phyloP scores from a whole-genome alignment of 2,888 invertebrate species.

The Opisthograptis luteolata region DNA sequence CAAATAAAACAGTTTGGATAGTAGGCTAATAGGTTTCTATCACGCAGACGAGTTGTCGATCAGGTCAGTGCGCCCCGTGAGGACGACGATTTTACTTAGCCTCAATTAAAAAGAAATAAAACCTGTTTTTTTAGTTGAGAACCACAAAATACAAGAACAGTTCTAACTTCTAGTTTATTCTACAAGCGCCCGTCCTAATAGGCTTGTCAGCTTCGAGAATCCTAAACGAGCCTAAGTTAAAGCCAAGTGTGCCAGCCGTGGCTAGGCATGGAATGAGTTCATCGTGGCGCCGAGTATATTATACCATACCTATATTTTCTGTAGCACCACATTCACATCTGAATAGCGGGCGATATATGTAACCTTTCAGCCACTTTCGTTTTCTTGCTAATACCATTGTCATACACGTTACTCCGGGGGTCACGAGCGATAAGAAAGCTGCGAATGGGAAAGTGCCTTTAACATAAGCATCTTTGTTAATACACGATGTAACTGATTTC shows the following conservation, averaged over 20 bases:
- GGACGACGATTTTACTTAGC: conserved; percentile 14
- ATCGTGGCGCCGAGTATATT: no score
- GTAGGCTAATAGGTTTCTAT: conserved; percentile 21
- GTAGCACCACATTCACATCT: background rate
- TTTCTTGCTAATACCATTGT: conserved; percentile 40
- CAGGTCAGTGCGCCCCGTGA: conserved; percentile 3
- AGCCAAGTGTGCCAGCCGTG: conserved; percentile 25
- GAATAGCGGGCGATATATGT: conserved; percentile 6
- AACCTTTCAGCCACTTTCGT: conserved; percentile 40
- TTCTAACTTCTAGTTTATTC: background rate
- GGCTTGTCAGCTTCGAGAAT: background rate
- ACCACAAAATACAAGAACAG: conserved; percentile 1
- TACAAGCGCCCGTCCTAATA: background rate
- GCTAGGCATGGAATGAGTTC: background rate
- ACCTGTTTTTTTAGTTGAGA: conserved; percentile 1
- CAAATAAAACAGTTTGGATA: background rate
- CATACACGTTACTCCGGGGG: conserved; percentile 34
- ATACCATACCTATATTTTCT: no score
- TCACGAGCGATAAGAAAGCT: conserved; percentile 34
- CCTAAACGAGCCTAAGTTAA: conserved; percentile 13
- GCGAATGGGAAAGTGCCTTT: conserved; percentile 29
- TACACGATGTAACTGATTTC: conserved; percentile 14
- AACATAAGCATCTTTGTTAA: conserved; percentile 14
- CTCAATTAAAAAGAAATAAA: background rate
- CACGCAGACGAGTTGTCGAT: conserved; percentile 12